Evolutionary conservation across 2,797 vertebrate genomes (phyloP).

Genomic region (Chaenodraco wilsoni): DNA sequence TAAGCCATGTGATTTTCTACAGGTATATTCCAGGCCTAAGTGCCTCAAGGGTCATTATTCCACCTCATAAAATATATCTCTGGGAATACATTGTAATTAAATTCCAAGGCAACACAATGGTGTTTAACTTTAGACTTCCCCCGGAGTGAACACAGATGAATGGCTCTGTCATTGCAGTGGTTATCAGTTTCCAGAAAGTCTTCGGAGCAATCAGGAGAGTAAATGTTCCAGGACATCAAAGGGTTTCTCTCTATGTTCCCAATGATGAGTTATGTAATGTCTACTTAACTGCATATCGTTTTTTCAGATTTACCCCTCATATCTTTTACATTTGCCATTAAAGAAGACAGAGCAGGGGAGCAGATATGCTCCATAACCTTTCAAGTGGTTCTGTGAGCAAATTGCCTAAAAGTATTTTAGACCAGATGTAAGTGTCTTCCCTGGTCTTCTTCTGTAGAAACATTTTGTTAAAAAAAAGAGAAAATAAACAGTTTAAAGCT

Average conservation of each 20-base stretch:
- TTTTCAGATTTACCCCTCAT: slow-evolving; percentile 27
- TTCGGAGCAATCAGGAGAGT: slow-evolving; percentile 30
- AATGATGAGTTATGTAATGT: slow-evolving; percentile 38
- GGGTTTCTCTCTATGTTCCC: slow-evolving; percentile 29
- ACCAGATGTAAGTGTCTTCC: slow-evolving; percentile 2
- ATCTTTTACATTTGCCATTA: slow-evolving; percentile 25
- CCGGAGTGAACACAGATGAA: slow-evolving; percentile 41
- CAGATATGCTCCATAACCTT: slow-evolving; percentile 11
- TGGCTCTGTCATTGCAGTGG: slow-evolving; percentile 34
- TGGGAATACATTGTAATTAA: slow-evolving; percentile 19
- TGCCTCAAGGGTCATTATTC: slow-evolving; percentile 22
- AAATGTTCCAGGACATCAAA: slow-evolving; percentile 65
- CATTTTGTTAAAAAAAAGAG: slow-evolving; percentile 7
- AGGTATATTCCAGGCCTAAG: slow-evolving; percentile 11
- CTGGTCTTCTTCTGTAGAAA: background rate
- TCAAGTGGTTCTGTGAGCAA: slow-evolving; percentile 16
- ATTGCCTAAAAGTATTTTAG: background rate
- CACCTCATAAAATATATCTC: slow-evolving; percentile 13
- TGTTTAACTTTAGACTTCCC: slow-evolving; percentile 45
- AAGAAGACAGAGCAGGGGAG: background rate
- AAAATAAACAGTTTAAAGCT: slow-evolving; percentile 38
- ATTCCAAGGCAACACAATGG: slow-evolving; percentile 32
- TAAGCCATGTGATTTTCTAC: background rate
- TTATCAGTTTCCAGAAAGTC: slow-evolving; percentile 48
- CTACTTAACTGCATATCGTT: slow-evolving; percentile 29